These are phyloP conservation scores for Pempheris klunzingeri DNA, from an alignment of 2,797 vertebrate genomes.

Conservation along the genomic window DNA sequence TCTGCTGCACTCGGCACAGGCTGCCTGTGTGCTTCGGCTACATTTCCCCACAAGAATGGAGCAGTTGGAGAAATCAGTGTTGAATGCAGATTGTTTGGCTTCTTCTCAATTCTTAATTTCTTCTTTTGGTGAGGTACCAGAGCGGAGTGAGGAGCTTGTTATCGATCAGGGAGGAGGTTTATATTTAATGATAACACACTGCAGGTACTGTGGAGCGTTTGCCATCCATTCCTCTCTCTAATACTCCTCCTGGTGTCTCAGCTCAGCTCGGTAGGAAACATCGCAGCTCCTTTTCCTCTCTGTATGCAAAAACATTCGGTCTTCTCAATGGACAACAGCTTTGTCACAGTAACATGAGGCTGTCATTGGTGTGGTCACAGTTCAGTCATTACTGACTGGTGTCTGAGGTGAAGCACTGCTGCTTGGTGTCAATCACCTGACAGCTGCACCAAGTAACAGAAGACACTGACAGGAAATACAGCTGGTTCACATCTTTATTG, in stretches of 20 bases:
- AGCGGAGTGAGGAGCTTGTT: not conserved
- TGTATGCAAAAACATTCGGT: slow-evolving; percentile 1
- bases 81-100: slow-evolving; percentile 26
- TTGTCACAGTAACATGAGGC: not conserved
- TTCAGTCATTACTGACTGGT: not conserved
- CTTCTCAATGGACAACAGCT: not conserved
- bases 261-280: not conserved
- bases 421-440: slow-evolving; percentile 8
- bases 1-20: slow-evolving; percentile 33
- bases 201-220: not conserved
- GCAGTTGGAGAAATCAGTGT: slow-evolving; percentile 31
- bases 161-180: not conserved
- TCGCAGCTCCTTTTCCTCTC: not conserved
- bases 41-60: slow-evolving; percentile 30
- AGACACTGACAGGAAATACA: not conserved
- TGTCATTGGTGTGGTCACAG: not conserved
- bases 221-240: not conserved
- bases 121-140: not conserved
- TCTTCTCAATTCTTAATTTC: too few relatives aligned
- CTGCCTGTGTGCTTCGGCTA: slow-evolving; percentile 32
- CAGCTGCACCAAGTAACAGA: not conserved
- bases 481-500: not conserved
- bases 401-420: not conserved
- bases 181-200: slow-evolving; percentile 1
- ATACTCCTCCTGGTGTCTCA: slow-evolving; percentile 6